These are phyloP conservation scores for Dioctria linearis DNA, from an alignment of 2,888 invertebrate genomes.

Conservation along the genomic window DNA sequence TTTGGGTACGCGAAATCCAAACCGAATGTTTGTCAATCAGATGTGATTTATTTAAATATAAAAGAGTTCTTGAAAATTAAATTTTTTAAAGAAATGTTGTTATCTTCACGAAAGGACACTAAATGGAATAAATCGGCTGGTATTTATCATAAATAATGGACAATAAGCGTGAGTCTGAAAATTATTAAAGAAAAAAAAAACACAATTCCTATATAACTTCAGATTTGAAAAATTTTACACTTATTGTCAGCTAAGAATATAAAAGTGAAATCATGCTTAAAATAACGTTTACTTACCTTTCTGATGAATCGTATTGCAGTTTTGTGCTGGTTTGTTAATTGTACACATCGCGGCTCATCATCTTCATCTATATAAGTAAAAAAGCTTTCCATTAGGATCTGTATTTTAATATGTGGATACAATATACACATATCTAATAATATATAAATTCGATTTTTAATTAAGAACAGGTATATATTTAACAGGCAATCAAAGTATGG, in stretches of 20 bases:
- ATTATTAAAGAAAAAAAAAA: not conserved
- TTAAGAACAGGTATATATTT: not conserved
- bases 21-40: too few relatives aligned
- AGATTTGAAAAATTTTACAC: not conserved
- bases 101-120: too few relatives aligned
- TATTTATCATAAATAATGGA: slow-evolving; percentile 11
- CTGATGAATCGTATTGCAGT: slow-evolving; percentile 92
- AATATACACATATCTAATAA: not conserved
- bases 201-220: not conserved
- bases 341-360: slow-evolving; percentile 84
- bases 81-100: too few relatives aligned
- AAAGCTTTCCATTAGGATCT: slow-evolving; percentile 8
- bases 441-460: not conserved
- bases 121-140: not conserved
- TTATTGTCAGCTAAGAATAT: not conserved
- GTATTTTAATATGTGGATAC: not conserved
- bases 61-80: too few relatives aligned
- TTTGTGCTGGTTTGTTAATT: slow-evolving; percentile 90
- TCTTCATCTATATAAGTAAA: slow-evolving; percentile 77
- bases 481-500: slow-evolving; percentile 6
- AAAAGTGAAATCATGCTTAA: not conserved
- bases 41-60: too few relatives aligned
- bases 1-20: too few relatives aligned
- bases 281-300: slow-evolving; percentile 77
- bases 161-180: not conserved